Evolutionary conservation across 2,797 vertebrate species (phyloP).

Genomic region (Siniperca scherzeri): DNA sequence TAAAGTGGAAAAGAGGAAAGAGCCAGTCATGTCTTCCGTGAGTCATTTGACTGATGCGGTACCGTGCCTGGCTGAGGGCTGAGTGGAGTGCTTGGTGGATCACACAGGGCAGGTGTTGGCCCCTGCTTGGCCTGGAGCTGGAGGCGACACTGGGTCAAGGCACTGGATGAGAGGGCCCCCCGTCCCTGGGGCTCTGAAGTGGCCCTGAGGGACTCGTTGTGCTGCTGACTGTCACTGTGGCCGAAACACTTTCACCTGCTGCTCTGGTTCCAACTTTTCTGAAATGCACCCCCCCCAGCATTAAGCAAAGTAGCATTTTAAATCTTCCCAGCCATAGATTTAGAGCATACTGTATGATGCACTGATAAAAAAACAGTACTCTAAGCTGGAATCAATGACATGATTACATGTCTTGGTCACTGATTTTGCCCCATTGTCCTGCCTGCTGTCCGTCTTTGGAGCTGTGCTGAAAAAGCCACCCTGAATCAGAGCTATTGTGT

Average conservation of each 20-base stretch:
- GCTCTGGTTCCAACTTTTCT: constrained; percentile 86
- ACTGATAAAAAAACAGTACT: constrained; percentile 41
- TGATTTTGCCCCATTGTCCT: constrained; percentile 64
- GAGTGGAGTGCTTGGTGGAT: constrained; percentile 78
- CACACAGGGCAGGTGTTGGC: constrained; percentile 77
- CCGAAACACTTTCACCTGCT: constrained; percentile 87
- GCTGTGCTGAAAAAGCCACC: constrained; percentile 67
- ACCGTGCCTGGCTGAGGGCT: constrained; percentile 52
- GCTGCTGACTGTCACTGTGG: constrained; percentile 85
- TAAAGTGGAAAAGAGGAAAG: constrained; percentile 11
- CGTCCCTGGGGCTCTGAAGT: constrained; percentile 80
- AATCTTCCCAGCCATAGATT: constrained; percentile 4
- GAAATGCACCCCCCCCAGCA: constrained; percentile 22
- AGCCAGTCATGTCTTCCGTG: constrained; percentile 62
- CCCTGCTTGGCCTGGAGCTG: constrained; percentile 84
- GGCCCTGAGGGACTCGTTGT: constrained; percentile 89
- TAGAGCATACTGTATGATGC: constrained; percentile 12
- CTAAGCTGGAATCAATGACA: constrained; percentile 56
- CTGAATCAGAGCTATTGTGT: constrained; percentile 80
- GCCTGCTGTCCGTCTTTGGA: constrained; percentile 60
- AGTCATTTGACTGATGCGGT: constrained; percentile 63
- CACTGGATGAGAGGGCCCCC: constrained; percentile 91
- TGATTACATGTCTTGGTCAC: constrained; percentile 60
- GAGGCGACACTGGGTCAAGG: constrained; percentile 93
- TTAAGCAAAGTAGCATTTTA: constrained; percentile 7